Base-by-base conservation (phyloP, 2,797 vertebrate genomes). In the Melanotaenia trifasciata region DNA sequence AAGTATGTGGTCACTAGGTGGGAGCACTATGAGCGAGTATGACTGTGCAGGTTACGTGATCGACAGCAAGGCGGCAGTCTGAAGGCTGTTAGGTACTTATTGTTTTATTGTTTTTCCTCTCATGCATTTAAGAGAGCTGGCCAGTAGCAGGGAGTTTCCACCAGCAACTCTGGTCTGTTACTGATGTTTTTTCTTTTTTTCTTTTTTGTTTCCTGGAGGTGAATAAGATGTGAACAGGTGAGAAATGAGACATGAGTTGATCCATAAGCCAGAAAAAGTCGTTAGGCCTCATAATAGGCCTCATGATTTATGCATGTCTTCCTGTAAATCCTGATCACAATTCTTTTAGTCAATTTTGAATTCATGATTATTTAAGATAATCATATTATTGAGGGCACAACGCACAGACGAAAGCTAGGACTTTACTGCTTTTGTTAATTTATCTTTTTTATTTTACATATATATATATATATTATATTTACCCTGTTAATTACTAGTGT, bases 31-130 rank as follows among this genome's bases (percentile, higher is more conserved):
- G 65, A 68, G 71, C 36, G 61, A 72, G 69, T 78, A 62, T 86
- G 89, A 87, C 64, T 53, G 51, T 69, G 75, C 81, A 81, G 75
- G 79, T 87, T 86, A 62, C 63, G 51, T 76, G 79, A 77, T 74
- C 20, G 64, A 86, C 66, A 63, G 71, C 68, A 50, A 22, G n/a
- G 47, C 18, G 7, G 11, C 47, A 22, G 47, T 50, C 43, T 58
- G 45, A 18, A 43, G 76, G 61, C 70, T 73, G 64, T 67, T 63
- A 69, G 72, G n/a, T 62, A 16, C 54, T 80, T 26, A 54, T 67
- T 63, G 67, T 82, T 71, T 65, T 77, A 30, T 32, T n/a, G 45
- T 47, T 45, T 45, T 51, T 79, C 74, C 68, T 80, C 64, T 38
- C 45, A 1, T 70, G 72, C 54, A 38, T 82, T 78, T 78, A 58